Percentiles rank a stretch among this genome's conserved stretches.
phyloP scores from a whole-genome alignment of 2,888 invertebrate genomes.

The Mermis nigrescens region DNA sequence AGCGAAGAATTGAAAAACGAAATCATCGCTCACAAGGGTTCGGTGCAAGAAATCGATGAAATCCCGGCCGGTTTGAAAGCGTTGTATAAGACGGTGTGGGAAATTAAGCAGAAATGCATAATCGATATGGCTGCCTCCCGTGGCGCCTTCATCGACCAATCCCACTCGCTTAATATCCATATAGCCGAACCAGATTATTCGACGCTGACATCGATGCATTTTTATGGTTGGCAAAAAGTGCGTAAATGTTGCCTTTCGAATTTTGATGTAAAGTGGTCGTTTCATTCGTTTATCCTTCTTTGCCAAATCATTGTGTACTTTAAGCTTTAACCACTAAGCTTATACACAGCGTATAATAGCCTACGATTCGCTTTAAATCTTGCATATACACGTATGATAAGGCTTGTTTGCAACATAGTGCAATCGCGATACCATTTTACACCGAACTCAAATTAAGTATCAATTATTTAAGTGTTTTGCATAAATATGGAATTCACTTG shows the following conservation, averaged over 20 bases:
- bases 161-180: slow-evolving; percentile 90
- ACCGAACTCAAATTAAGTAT: too few species aligned
- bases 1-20: slow-evolving; percentile 82
- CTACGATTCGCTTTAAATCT: too few species aligned
- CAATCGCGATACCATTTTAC: too few species aligned
- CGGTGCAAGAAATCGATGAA: slow-evolving; percentile 47
- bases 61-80: slow-evolving; percentile 33
- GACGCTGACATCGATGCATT: slow-evolving; percentile 89
- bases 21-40: slow-evolving; percentile 73
- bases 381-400: too few species aligned
- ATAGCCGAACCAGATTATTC: slow-evolving; percentile 82
- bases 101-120: slow-evolving; percentile 58
- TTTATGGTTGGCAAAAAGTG: slow-evolving; percentile 79
- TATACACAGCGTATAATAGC: too few species aligned
- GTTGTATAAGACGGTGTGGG: slow-evolving; percentile 40
- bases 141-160: slow-evolving; percentile 94
- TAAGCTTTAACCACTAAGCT: too few species aligned
- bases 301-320: too few species aligned
- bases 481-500: too few species aligned
- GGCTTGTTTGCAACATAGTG: too few species aligned
- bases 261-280: neutral
- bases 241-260: neutral
- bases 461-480: too few species aligned
- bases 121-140: slow-evolving; percentile 93
- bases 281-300: too few species aligned